Conservation (phyloP, 2,888 invertebrate species). For the Pollenia amentaria region DNA sequence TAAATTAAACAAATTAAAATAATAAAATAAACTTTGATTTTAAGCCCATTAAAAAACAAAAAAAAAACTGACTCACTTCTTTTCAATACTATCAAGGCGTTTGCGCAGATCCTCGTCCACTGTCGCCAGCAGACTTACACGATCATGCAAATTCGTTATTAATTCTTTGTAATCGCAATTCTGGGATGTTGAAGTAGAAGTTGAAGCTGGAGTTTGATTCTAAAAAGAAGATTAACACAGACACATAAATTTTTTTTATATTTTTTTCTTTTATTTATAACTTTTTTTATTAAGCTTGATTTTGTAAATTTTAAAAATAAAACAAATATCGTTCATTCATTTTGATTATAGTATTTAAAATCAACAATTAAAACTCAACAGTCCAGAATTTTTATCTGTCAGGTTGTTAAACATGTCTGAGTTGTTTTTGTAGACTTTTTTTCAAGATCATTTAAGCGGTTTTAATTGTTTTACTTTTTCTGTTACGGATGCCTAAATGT, state of each 20-base stretch:
- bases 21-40: too few relatives aligned
- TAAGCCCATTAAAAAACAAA: neutral
- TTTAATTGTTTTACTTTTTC: neutral
- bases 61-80: conserved; percentile 81
- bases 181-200: conserved; percentile 28
- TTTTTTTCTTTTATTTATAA: conserved; percentile 1
- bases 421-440: conserved; percentile 5
- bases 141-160: conserved; percentile 82
- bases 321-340: too few relatives aligned
- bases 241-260: conserved; percentile 20
- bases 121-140: conserved; percentile 81
- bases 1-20: too few relatives aligned
- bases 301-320: neutral
- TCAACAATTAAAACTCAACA: neutral
- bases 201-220: conserved; percentile 57
- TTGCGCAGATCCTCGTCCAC: conserved; percentile 83
- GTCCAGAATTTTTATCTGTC: neutral
- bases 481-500: conserved; percentile 19
- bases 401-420: conserved; percentile 61
- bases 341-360: neutral
- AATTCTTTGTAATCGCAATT: conserved; percentile 78
- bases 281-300: conserved; percentile 19
- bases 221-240: conserved; percentile 36
- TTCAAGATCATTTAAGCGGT: conserved; percentile 57
- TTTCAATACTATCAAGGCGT: conserved; percentile 82